Conservation (phyloP, 2,797 vertebrate genomes). For the Sparidentex hasta region DNA sequence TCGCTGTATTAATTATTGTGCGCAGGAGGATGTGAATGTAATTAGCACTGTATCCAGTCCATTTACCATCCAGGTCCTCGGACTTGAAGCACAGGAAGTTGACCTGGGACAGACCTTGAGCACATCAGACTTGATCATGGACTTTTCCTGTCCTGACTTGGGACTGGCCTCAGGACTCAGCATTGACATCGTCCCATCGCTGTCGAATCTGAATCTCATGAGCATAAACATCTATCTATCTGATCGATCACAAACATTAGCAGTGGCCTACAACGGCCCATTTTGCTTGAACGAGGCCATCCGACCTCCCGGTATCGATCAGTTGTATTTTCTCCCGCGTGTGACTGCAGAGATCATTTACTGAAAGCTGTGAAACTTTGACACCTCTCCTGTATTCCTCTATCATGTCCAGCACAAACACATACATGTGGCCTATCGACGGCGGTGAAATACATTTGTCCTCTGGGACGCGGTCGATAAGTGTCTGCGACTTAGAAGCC, state of each 20-base stretch:
- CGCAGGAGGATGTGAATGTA: too few species aligned
- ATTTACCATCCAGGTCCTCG: too few species aligned
- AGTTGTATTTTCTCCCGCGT: conserved; percentile 18
- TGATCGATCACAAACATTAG: background rate
- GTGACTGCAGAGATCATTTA: conserved; percentile 9
- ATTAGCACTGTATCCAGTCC: too few species aligned
- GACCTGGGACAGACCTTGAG: background rate
- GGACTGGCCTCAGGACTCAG: background rate
- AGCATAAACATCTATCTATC: background rate
- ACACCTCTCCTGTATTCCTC: background rate
- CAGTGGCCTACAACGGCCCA: background rate
- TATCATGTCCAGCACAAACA: conserved; percentile 7
- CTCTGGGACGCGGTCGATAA: conserved; percentile 55
- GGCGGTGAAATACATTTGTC: conserved; percentile 45
- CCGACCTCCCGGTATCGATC: conserved; percentile 17
- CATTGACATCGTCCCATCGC: background rate
- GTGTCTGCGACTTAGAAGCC: conserved; percentile 32
- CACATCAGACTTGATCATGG: background rate
- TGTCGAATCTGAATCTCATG: background rate
- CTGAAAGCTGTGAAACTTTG: conserved; percentile 17
- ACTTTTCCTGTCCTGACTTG: background rate
- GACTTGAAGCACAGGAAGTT: background rate
- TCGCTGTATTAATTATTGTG: too few species aligned
- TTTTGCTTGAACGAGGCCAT: conserved; percentile 11
- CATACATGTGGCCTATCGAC: conserved; percentile 1